Conservation (phyloP, 2,797 vertebrate genomes). For the Parauchenoglanis ngamensis region DNA sequence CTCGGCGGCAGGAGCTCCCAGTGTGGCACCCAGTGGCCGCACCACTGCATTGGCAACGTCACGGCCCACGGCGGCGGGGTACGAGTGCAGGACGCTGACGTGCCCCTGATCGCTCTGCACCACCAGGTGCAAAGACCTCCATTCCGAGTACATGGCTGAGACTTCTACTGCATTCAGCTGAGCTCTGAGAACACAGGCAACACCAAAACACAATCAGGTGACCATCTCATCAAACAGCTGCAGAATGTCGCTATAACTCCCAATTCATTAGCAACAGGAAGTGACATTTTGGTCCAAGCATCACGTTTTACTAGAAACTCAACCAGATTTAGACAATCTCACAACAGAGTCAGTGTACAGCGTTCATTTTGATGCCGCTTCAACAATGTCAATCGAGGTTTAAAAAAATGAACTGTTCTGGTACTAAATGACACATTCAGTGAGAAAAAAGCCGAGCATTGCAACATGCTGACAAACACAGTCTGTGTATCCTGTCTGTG, state of each 20-base stretch:
- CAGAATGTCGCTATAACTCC: neutral
- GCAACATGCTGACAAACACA: neutral
- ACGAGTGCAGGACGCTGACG: slow-evolving; percentile 88
- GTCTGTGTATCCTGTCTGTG: neutral
- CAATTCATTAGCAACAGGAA: neutral
- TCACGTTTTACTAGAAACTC: neutral
- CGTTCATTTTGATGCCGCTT: neutral
- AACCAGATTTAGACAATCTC: neutral
- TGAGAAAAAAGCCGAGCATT: neutral
- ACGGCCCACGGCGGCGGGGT: slow-evolving; percentile 84
- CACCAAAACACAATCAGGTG: neutral
- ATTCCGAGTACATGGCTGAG: slow-evolving; percentile 83
- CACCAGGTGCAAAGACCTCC: slow-evolving; percentile 85
- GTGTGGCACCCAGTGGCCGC: slow-evolving; percentile 80
- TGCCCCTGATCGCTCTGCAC: slow-evolving; percentile 86
- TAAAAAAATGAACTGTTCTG: neutral
- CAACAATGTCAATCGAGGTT: neutral
- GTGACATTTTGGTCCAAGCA: neutral
- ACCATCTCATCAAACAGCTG: neutral
- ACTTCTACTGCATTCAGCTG: slow-evolving; percentile 53
- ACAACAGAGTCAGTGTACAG: neutral
- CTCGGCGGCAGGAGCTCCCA: slow-evolving; percentile 76
- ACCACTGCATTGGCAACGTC: slow-evolving; percentile 90
- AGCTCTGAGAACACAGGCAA: slow-evolving; percentile 39
- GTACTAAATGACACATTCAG: neutral